These are phyloP conservation scores for Andrena dorsata DNA, from an alignment of 2,888 invertebrate genomes.

Conservation along the genomic window DNA sequence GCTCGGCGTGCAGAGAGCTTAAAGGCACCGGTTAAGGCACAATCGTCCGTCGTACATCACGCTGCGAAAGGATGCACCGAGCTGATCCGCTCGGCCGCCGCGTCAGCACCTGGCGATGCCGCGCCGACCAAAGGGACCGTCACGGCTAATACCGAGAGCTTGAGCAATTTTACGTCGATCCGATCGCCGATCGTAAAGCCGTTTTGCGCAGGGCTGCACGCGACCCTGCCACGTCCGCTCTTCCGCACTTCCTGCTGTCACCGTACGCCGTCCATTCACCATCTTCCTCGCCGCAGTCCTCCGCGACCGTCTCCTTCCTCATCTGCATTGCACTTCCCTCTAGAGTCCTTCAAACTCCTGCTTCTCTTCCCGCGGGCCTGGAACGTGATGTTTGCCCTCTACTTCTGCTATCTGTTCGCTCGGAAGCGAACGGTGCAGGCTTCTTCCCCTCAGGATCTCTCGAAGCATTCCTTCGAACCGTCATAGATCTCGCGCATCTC, in stretches of 20 bases:
- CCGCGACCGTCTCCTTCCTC: too few relatives aligned
- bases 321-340: too few relatives aligned
- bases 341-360: background rate
- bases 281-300: too few relatives aligned
- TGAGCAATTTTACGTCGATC: conserved; percentile 76
- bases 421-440: too few relatives aligned
- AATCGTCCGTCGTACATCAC: conserved; percentile 65
- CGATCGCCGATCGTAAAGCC: conserved; percentile 72
- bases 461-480: too few relatives aligned
- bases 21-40: conserved; percentile 69
- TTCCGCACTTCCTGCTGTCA: conserved; percentile 12
- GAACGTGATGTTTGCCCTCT: background rate
- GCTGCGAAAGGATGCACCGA: conserved; percentile 49
- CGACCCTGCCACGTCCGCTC: conserved; percentile 22
- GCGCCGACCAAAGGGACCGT: conserved; percentile 45
- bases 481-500: background rate
- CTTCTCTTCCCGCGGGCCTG: background rate
- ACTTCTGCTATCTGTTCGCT: too few relatives aligned
- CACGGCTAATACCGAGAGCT: conserved; percentile 65
- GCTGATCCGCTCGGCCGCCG: conserved; percentile 54
- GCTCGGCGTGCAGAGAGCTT: conserved; percentile 26
- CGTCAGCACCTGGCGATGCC: conserved; percentile 58
- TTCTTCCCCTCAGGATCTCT: background rate
- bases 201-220: conserved; percentile 54
- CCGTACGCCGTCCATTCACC: background rate